Evolutionary conservation across 2,797 vertebrate species (phyloP).

Genomic region (Peromyscus aztecus): DNA sequence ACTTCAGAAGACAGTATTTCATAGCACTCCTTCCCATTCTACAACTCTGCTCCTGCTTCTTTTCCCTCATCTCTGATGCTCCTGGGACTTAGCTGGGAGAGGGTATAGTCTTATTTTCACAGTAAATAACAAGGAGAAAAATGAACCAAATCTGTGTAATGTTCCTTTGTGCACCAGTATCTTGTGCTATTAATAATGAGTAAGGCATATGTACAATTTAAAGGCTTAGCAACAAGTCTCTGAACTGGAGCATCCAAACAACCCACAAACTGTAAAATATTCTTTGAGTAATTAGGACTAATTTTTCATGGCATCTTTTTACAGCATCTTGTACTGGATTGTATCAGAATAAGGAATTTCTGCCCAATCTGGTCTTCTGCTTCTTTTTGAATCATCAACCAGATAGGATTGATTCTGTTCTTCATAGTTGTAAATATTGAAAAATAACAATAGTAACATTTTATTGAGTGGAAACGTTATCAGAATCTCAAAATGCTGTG

Average conservation of each 20-base stretch:
- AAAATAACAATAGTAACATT: not conserved
- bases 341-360: not conserved
- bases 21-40: not conserved
- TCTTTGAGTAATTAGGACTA: not conserved
- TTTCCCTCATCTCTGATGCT: not conserved
- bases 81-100: not conserved
- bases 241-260: not conserved
- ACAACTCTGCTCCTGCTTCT: not conserved
- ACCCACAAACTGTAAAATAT: not conserved
- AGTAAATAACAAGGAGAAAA: not conserved
- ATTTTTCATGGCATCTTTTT: not conserved
- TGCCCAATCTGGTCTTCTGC: not conserved
- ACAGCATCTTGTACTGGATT: not conserved
- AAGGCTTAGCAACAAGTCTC: not conserved
- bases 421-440: slow-evolving; percentile 26
- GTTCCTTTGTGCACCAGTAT: not conserved
- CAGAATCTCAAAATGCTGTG: slow-evolving; percentile 4
- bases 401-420: not conserved
- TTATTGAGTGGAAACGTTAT: not conserved
- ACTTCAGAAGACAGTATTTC: not conserved
- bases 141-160: not conserved
- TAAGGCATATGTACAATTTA: not conserved
- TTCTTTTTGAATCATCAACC: not conserved
- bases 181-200: not conserved
- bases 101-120: not conserved